A percentile compares a stretch with the other conserved stretches of the same genome.
These are phyloP conservation scores for Probaryconus sp. DNA, from an alignment of 1,140 invertebrate genomes.

Conservation along the genomic window DNA sequence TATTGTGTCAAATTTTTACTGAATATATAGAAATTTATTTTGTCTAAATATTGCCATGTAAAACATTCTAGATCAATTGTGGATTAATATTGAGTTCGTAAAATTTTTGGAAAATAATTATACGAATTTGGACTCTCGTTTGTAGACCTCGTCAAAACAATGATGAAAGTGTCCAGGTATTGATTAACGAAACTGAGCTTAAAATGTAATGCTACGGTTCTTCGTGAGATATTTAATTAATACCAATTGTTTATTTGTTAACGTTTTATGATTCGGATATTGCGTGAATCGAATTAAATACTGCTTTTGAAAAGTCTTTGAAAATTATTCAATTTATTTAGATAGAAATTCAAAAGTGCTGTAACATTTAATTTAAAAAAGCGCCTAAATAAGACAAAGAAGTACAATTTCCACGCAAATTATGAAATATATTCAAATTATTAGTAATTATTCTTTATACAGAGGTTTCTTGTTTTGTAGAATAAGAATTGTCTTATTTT, in stretches of 20 bases:
- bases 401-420: not conserved
- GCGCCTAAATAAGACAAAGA: no score
- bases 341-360: no score
- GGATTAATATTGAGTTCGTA: no score
- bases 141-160: slow-evolving; percentile 74
- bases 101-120: not conserved
- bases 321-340: not conserved
- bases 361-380: no score
- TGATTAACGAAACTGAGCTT: slow-evolving; percentile 55
- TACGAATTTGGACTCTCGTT: slow-evolving; percentile 22
- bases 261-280: slow-evolving; percentile 38
- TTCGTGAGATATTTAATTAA: slow-evolving; percentile 24
- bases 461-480: not conserved
- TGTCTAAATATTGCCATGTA: no score
- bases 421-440: no score
- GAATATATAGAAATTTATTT: no score
- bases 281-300: slow-evolving; percentile 47
- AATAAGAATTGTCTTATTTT: not conserved
- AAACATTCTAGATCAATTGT: no score
- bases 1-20: slow-evolving; percentile 1
- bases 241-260: slow-evolving; percentile 28
- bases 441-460: no score
- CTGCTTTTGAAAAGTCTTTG: slow-evolving; percentile 38
- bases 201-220: slow-evolving; percentile 30
- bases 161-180: slow-evolving; percentile 73